Evolutionary conservation across 2,888 invertebrate genomes (phyloP).

Genomic region (Drosophila pseudotakahashii): DNA sequence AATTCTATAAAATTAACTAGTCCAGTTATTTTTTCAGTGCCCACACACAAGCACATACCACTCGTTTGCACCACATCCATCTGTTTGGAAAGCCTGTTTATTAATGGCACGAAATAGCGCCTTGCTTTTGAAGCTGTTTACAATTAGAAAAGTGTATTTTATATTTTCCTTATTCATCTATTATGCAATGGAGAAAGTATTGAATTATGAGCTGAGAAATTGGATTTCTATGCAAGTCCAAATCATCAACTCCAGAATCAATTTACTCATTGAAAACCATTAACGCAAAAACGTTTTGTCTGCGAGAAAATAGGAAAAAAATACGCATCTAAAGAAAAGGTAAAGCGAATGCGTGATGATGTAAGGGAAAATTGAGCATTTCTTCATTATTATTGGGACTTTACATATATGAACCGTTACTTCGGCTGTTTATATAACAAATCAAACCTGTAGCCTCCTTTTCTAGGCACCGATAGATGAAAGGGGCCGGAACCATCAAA

Average conservation of each 20-base stretch:
- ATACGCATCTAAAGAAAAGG: background rate
- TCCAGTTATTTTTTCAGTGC: background rate
- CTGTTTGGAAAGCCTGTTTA: conserved; percentile 14
- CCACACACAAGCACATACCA: background rate
- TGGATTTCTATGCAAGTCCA: background rate
- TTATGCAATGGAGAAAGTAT: background rate
- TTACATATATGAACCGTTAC: conserved; percentile 8
- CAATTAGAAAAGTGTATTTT: background rate
- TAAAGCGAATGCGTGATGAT: conserved; percentile 1
- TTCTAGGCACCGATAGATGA: conserved; percentile 3
- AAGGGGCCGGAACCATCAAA: background rate
- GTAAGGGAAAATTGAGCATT: background rate
- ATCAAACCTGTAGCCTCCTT: conserved; percentile 3
- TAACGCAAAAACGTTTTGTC: conserved; percentile 12
- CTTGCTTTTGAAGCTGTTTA: background rate
- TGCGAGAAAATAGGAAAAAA: background rate
- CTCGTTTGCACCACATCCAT: background rate
- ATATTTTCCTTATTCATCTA: background rate
- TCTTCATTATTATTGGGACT: background rate
- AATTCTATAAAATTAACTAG: no score
- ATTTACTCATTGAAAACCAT: conserved; percentile 1
- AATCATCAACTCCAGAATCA: background rate
- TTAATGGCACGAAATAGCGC: background rate
- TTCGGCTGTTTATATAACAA: background rate
- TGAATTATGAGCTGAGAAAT: background rate